Conservation (phyloP, 2,888 invertebrate genomes). For the Aporophyla lueneburgensis region DNA sequence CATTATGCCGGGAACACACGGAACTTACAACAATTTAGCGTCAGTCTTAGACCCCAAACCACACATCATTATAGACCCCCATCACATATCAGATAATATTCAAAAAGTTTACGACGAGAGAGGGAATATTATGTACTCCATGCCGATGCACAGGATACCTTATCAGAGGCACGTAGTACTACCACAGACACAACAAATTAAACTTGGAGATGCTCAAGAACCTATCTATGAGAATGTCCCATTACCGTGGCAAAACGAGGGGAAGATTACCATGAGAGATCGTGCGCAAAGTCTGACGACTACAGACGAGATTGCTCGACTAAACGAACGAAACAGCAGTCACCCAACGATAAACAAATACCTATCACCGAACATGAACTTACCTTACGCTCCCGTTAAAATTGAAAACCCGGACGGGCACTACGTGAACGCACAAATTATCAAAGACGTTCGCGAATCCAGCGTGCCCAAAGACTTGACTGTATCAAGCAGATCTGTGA, state of each 20-base stretch:
- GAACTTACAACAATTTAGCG: conserved; percentile 94
- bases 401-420: conserved; percentile 79
- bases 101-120: conserved; percentile 92
- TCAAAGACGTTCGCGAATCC: conserved; percentile 84
- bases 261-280: conserved; percentile 78
- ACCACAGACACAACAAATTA: conserved; percentile 85
- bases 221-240: conserved; percentile 96
- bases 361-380: conserved; percentile 66
- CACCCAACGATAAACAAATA: conserved; percentile 81
- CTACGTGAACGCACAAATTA: conserved; percentile 88
- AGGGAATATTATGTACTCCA: conserved; percentile 92
- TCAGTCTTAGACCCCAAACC: conserved; percentile 90
- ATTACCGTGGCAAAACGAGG: conserved; percentile 91
- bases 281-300: conserved; percentile 94
- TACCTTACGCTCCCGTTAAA: conserved; percentile 71
- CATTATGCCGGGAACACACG: conserved; percentile 90
- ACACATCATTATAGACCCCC: conserved; percentile 91
- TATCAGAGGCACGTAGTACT: conserved; percentile 88
- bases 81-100: conserved; percentile 91
- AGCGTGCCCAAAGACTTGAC: conserved; percentile 83
- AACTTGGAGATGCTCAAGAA: conserved; percentile 90
- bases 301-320: conserved; percentile 91
- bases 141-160: conserved; percentile 89
- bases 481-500: conserved; percentile 74
- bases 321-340: conserved; percentile 85